These are phyloP conservation scores for Lonchura striata DNA, from an alignment of 2,113 vertebrate genomes.

Conservation along the genomic window DNA sequence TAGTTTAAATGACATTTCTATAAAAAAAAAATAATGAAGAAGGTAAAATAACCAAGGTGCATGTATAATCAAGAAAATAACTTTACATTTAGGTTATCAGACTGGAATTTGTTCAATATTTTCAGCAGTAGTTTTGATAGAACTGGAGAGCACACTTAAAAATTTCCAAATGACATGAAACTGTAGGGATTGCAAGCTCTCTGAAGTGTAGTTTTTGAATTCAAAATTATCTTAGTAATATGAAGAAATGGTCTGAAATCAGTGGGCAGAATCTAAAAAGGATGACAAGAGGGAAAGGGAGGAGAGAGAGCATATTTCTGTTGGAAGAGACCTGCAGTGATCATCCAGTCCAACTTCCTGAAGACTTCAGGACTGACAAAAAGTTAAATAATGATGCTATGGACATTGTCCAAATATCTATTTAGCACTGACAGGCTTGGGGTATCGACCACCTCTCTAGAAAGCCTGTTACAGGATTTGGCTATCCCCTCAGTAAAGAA, in stretches of 20 bases:
- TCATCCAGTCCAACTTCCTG: neutral
- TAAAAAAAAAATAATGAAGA: neutral
- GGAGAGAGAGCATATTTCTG: neutral
- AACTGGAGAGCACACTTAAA: neutral
- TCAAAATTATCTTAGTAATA: neutral
- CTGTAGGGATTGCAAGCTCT: neutral
- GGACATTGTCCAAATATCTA: neutral
- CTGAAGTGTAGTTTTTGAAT: neutral
- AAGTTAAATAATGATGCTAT: neutral
- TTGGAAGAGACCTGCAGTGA: fast-evolving
- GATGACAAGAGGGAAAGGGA: too few relatives aligned
- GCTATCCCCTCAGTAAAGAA: neutral
- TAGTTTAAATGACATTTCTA: neutral
- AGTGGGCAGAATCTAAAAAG: neutral
- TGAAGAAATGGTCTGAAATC: neutral
- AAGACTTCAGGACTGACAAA: neutral
- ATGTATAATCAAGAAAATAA: neutral
- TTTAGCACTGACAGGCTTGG: neutral
- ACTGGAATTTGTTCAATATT: neutral
- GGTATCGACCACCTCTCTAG: fast-evolving
- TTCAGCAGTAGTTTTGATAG: neutral
- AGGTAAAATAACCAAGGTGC: neutral
- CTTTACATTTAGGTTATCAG: neutral
- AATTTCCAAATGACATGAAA: neutral
- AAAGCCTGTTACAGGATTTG: neutral